Base-by-base conservation (phyloP, 2,888 invertebrate species). In the Colostygia pectinataria region DNA sequence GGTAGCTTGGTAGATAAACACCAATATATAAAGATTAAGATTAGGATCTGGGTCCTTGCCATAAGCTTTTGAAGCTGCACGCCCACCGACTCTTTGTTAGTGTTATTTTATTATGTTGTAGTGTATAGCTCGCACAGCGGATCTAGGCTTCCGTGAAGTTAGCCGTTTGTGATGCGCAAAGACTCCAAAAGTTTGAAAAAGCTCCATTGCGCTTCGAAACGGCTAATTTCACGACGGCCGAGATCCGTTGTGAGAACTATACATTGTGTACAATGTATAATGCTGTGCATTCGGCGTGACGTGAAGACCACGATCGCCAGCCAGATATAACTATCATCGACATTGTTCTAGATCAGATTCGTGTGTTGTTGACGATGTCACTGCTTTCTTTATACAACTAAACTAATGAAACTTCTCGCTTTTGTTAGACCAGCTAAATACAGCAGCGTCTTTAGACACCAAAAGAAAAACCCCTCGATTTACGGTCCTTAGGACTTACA, bases 261-360 rank as follows among this genome's bases (percentile, higher is more conserved):
- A n/a, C 8, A 14, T 34, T 29, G 33, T 39, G 25, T 12, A 13
- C 20, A 18, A 27, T 6, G 12, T 20, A n/a, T n/a, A 3, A n/a
- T 12, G 23, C 8, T 13, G 31, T 8, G 38, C 6, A 33, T 27
- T 39, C 8, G 7, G 18, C 10, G 18, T 31, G 27, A 13, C 36
- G 20, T 31, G 31, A 36, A 18, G 4, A 41, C 20, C 6, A 8
- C 25, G 34, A 28, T 52, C 32, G 41, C 28, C 34, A 4, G 4
- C 13, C 24, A 33, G 37, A 37, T 48, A 28, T 6, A 10, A 10
- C 40, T 44, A 44, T 44, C 48, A 38, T 37, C 25, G 14, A 27
- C 38, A 49, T 53, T 53, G 48, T 53, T 45, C 28, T 38, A 33
- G 37, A 45, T 45, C 44, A 45, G 29, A 12, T 24, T 33, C 25